Base-by-base conservation (phyloP, 1,140 invertebrate species). In the Monomorium pharaonis region DNA sequence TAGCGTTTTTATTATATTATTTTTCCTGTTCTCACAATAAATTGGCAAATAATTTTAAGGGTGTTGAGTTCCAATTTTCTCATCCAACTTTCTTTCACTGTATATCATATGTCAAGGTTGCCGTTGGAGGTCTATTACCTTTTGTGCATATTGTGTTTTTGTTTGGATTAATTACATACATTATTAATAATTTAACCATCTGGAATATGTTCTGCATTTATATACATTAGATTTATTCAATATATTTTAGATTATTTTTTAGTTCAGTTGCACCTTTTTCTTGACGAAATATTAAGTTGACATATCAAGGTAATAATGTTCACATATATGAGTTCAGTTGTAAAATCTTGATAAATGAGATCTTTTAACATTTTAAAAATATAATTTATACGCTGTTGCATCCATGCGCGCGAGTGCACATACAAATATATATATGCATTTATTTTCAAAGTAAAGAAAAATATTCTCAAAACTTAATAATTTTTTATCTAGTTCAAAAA, bases 251-350 rank as follows among this genome's bases (percentile, higher is more conserved):
- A 63, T 49, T 78, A 33, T 70, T 24, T 21, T 21, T 69, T 42
- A 44, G 12, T 76, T 74, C 10, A 56, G 42, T 12, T n/a, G 51
- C 18, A 9, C 3, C 5, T 2, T 30, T 51, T 56, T 67, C 24
- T 42, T 54, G 21, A 65, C 2, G 0, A 51, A 16, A 18, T 18
- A 62, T 63, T 67, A 37, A 18, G 30, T 78, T 67, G 18, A 47
- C 4, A 47, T 27, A 72, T 81, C 24, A 60, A 6, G 37, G n/a
- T n/a, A n/a, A n/a, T n/a, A 58, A 58, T 83, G 14, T 83, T 72
- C 27, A 74, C 67, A 83, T 83, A 83, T 83, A 83, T 83, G 78
- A 83, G 78, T 83, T 83, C 67, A 83, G 78, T 72, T 58, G 47
- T 3, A 33, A 69, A 37, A 69, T 67, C 44, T 30, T 30, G 37